Evolutionary conservation across 2,113 vertebrate species (phyloP).

Genomic region (Psittacula cyanocephala): DNA sequence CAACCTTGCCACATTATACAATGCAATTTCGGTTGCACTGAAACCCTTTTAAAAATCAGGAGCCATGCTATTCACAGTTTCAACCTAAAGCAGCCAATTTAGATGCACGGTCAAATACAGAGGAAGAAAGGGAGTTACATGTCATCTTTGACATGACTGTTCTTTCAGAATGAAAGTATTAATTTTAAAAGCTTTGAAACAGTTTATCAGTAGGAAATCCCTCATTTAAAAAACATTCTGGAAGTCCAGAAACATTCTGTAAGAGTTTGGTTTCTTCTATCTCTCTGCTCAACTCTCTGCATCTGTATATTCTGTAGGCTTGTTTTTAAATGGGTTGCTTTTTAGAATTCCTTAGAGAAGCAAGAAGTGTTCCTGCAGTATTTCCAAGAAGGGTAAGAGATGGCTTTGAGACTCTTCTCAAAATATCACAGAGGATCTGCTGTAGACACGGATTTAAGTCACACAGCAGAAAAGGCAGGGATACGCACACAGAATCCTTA

Average conservation of each 20-base stretch:
- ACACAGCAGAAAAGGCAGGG: neutral
- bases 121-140: neutral
- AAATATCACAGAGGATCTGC: neutral
- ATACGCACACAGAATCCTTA: neutral
- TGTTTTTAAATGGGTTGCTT: neutral
- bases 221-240: neutral
- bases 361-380: neutral
- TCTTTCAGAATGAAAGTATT: neutral
- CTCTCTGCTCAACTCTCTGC: neutral
- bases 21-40: neutral
- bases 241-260: neutral
- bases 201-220: neutral
- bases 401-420: neutral
- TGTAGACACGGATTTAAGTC: neutral
- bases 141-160: neutral
- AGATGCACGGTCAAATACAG: neutral
- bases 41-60: neutral
- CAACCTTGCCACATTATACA: neutral
- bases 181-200: neutral
- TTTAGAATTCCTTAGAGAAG: neutral
- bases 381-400: neutral
- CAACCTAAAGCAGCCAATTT: neutral
- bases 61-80: neutral
- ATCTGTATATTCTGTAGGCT: neutral
- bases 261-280: neutral